Evolutionary conservation across 2,797 vertebrate species (phyloP).

Genomic region (Ateles fusciceps): DNA sequence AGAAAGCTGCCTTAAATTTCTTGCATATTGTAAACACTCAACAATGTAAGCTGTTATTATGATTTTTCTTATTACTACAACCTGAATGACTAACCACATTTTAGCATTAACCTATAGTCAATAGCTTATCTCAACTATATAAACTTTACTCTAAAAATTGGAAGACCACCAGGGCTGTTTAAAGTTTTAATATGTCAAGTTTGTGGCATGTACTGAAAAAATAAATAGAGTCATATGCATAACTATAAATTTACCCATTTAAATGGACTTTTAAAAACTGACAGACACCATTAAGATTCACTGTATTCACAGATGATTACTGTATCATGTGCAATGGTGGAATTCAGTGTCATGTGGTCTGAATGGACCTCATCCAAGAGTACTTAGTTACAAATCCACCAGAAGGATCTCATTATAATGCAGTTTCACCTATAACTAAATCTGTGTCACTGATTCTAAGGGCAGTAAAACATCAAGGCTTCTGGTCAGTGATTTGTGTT

Average conservation of each 20-base stretch:
- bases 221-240: not conserved
- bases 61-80: not conserved
- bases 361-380: conserved; percentile 28
- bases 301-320: not conserved
- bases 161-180: not conserved
- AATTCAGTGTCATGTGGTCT: not conserved
- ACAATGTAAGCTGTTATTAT: not conserved
- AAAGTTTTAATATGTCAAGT: conserved; percentile 25
- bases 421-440: conserved; percentile 43
- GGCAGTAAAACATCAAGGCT: conserved; percentile 24
- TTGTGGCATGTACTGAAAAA: not conserved
- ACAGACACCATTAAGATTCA: not conserved
- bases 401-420: conserved; percentile 35
- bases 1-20: not conserved
- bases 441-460: not conserved
- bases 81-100: not conserved
- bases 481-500: not conserved
- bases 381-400: conserved; percentile 9
- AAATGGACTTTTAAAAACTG: not conserved
- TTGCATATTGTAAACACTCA: not conserved
- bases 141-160: conserved; percentile 23
- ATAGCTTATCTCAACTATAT: not conserved
- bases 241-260: not conserved
- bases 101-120: not conserved
- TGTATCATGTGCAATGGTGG: not conserved